phyloP scores from a whole-genome alignment of 1,140 invertebrate genomes.

The Drosophila melanogaster region Release_6_plus_ISO1_MT NT_033779.5:5349501-5350000 shows the following conservation, averaged over 20 bases:
- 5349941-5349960: constrained; percentile 14
- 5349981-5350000: constrained; percentile 25
- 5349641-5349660: background rate
- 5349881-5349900: background rate
- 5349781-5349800: too few species aligned
- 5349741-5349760: too few species aligned
- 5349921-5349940: constrained; percentile 5
- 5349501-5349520: constrained; percentile 5
- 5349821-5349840: background rate
- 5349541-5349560: constrained; percentile 29
- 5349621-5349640: background rate
- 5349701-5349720: too few species aligned
- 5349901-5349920: constrained; percentile 1
- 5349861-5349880: background rate
- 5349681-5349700: background rate
- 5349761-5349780: too few species aligned
- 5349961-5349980: constrained; percentile 26
- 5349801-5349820: background rate
- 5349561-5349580: constrained; percentile 24
- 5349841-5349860: background rate
- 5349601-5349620: constrained; percentile 6
- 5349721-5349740: too few species aligned
- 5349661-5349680: background rate
- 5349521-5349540: constrained; percentile 25
- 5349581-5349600: constrained; percentile 3